Percentiles rank a stretch among this genome's conserved stretches.
phyloP scores from a whole-genome alignment of 2,888 invertebrate species.

The Polydrusus pterygomalis region DNA sequence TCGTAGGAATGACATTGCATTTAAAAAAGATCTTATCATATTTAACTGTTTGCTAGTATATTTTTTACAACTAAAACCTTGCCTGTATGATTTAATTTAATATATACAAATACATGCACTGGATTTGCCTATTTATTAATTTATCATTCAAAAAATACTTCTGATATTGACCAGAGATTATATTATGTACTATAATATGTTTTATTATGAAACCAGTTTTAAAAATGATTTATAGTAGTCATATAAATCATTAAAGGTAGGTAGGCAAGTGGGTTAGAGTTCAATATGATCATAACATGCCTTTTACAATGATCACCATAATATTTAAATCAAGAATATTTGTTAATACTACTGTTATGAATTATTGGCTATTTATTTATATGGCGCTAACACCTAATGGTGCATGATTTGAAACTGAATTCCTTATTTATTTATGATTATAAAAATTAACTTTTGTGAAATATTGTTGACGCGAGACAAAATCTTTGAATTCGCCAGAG shows the following conservation, averaged over 20 bases:
- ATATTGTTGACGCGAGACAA: no score
- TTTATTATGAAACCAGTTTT: conserved; percentile 17
- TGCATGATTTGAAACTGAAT: not conserved
- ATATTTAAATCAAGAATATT: conserved; percentile 2
- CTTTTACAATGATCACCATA: conserved; percentile 12
- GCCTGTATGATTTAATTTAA: conserved; percentile 3
- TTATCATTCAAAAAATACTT: not conserved
- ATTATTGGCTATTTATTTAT: not conserved
- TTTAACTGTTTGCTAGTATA: no score
- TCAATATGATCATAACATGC: conserved; percentile 32
- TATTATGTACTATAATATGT: not conserved
- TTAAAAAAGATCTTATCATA: not conserved
- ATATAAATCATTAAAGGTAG: conserved; percentile 36
- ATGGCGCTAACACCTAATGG: conserved; percentile 3
- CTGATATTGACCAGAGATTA: conserved; percentile 18
- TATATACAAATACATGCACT: not conserved
- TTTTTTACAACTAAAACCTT: conserved; percentile 1
- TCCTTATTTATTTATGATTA: not conserved
- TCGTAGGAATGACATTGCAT: not conserved
- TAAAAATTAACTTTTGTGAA: no score
- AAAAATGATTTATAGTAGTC: conserved; percentile 6
- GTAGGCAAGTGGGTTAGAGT: conserved; percentile 39
- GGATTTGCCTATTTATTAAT: not conserved
- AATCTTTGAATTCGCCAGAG: no score
- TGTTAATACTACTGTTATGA: conserved; percentile 1